Conservation (phyloP, 2,888 invertebrate species). For the Xylota segnis region DNA sequence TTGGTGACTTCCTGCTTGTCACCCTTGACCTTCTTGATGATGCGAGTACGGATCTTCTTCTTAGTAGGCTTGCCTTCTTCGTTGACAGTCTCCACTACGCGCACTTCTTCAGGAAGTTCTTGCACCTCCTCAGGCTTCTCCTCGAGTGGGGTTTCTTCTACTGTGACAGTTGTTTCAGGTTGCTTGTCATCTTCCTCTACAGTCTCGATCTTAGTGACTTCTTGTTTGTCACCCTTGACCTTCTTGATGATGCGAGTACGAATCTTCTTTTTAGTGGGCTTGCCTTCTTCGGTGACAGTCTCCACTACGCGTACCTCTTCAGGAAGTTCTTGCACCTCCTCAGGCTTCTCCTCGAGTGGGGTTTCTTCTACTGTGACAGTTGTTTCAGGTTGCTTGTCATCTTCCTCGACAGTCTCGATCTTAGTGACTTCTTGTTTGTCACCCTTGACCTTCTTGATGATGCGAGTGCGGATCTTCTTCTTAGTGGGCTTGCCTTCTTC, state of each 20-base stretch:
- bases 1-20: constrained; percentile 40
- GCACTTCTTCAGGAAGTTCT: constrained; percentile 49
- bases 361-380: constrained; percentile 50
- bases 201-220: constrained; percentile 53
- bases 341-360: constrained; percentile 45
- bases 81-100: constrained; percentile 29
- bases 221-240: constrained; percentile 51
- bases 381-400: constrained; percentile 57
- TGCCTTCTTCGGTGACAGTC: constrained; percentile 44
- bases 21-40: constrained; percentile 34
- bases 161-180: constrained; percentile 50
- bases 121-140: constrained; percentile 37
- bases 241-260: constrained; percentile 52
- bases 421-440: constrained; percentile 58
- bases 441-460: constrained; percentile 50
- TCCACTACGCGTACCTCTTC: constrained; percentile 37
- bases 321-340: constrained; percentile 41
- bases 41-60: constrained; percentile 38
- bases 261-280: constrained; percentile 48
- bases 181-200: constrained; percentile 52
- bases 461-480: constrained; percentile 46
- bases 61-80: constrained; percentile 53
- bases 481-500: constrained; percentile 56
- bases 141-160: constrained; percentile 45
- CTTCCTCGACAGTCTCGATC: constrained; percentile 59